A percentile compares a stretch with the other conserved stretches of the same genome.
phyloP scores from a whole-genome alignment of 2,888 invertebrate species.

The Deilephila elpenor region DNA sequence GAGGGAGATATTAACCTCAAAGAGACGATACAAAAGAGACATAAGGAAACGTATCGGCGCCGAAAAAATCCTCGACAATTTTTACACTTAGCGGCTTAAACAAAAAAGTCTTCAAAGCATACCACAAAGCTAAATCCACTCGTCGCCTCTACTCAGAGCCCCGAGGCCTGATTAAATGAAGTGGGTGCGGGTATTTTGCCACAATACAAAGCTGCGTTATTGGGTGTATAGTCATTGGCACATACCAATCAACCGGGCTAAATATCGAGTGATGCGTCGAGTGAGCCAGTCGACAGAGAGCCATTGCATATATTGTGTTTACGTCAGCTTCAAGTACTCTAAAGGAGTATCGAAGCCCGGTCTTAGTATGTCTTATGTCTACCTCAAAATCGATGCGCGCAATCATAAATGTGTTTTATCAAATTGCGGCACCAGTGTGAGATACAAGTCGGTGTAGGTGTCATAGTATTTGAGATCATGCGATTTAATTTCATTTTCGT shows the following conservation, averaged over 20 bases:
- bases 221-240: conserved; percentile 45
- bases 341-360: neutral
- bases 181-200: conserved; percentile 41
- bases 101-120: conserved; percentile 24
- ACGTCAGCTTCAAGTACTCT: conserved; percentile 38
- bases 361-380: conserved; percentile 24
- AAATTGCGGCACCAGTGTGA: neutral
- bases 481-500: neutral
- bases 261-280: conserved; percentile 44
- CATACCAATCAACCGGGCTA: conserved; percentile 49
- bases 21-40: conserved; percentile 4
- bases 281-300: conserved; percentile 39
- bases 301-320: conserved; percentile 45
- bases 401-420: conserved; percentile 5
- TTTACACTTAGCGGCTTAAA: conserved; percentile 13
- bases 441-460: neutral
- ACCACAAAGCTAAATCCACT: conserved; percentile 31
- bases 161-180: conserved; percentile 45
- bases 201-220: conserved; percentile 44
- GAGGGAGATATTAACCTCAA: conserved; percentile 1
- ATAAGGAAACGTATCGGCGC: conserved; percentile 4
- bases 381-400: neutral
- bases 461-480: neutral
- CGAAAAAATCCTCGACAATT: neutral
- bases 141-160: conserved; percentile 31